Evolutionary conservation across 2,888 invertebrate species (phyloP).

Genomic region (Diplolepis rosae): DNA sequence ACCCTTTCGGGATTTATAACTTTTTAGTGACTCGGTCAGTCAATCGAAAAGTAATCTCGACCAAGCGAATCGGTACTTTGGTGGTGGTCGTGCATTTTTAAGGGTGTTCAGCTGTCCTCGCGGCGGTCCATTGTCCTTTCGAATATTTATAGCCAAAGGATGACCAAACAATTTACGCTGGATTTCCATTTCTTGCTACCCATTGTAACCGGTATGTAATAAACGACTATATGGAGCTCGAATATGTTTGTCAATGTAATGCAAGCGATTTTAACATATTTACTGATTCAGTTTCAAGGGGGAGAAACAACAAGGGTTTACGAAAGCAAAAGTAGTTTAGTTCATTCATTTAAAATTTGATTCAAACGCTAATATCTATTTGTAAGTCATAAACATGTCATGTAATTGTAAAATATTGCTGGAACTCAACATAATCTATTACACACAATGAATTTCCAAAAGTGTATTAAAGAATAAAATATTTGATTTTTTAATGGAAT

Average conservation of each 20-base stretch:
- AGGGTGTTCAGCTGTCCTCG: constrained; percentile 60
- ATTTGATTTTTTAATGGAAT: no score
- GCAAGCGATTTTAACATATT: constrained; percentile 16
- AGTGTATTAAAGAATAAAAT: no score
- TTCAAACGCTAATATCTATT: not conserved
- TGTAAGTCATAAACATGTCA: not conserved
- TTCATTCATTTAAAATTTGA: constrained; percentile 5
- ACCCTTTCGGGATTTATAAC: constrained; percentile 13
- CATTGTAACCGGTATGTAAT: constrained; percentile 2
- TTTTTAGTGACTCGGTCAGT: constrained; percentile 46
- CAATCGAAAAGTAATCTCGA: constrained; percentile 62
- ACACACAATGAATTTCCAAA: not conserved
- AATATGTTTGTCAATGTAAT: constrained; percentile 7
- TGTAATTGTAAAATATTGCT: not conserved
- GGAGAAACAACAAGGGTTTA: not conserved
- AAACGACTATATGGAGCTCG: constrained; percentile 25
- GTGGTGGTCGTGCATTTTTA: constrained; percentile 55
- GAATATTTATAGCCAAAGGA: constrained; percentile 69
- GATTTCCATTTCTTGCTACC: constrained; percentile 34
- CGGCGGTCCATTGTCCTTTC: constrained; percentile 58
- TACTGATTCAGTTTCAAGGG: constrained; percentile 2
- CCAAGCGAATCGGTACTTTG: constrained; percentile 47
- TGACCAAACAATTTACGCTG: constrained; percentile 70
- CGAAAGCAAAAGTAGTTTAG: not conserved
- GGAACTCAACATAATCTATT: not conserved